Conservation (phyloP, 2,797 vertebrate species). For the Leontocebus nigricollis region DNA sequence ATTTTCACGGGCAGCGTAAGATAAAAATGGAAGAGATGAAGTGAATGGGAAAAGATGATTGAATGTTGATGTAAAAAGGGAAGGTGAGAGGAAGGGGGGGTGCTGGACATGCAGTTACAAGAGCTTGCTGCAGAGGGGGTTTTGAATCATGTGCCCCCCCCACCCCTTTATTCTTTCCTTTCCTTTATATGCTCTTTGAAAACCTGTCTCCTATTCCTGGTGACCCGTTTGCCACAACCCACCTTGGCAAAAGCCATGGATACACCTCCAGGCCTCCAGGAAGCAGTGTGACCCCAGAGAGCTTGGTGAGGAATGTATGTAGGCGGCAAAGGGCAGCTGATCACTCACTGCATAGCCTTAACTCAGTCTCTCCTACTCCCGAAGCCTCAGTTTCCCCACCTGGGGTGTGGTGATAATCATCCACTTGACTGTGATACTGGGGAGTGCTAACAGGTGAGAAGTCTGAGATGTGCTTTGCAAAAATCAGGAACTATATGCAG, state of each 20-base stretch:
- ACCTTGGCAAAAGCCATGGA: neutral
- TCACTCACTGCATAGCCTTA: neutral
- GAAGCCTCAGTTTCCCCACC: neutral
- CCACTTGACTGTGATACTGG: neutral
- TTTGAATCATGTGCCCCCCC: neutral
- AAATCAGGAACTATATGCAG: neutral
- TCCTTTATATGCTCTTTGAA: neutral
- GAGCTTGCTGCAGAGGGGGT: neutral
- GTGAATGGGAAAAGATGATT: constrained; percentile 68
- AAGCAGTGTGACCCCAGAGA: neutral
- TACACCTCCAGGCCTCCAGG: neutral
- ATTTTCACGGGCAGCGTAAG: constrained; percentile 83
- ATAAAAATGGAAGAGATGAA: constrained; percentile 79
- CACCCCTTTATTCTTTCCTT: neutral
- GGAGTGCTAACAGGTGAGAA: neutral
- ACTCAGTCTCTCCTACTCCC: neutral
- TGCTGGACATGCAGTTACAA: neutral
- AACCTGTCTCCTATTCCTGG: neutral
- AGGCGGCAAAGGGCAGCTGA: accelerated
- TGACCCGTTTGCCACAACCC: neutral
- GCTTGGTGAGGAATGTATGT: neutral
- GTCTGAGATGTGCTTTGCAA: neutral
- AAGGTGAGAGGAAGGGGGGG: neutral
- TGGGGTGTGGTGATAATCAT: neutral
- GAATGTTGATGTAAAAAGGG: constrained; percentile 51